Evolutionary conservation across 2,888 invertebrate species (phyloP).

Genomic region (Artemia sinica): DNA sequence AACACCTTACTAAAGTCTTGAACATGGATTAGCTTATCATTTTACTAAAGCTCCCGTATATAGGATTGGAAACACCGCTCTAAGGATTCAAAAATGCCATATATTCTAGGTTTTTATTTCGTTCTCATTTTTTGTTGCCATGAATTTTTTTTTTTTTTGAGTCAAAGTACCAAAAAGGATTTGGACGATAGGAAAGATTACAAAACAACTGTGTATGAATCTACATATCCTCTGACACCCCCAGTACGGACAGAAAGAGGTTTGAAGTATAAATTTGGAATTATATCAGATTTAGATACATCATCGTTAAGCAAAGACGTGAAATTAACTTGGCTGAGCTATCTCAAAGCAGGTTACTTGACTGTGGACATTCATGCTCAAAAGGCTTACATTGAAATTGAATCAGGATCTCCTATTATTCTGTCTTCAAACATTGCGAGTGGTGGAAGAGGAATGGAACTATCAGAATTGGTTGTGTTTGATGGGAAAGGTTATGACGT

Average conservation of each 20-base stretch:
- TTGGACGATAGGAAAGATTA: background rate
- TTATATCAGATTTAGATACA: constrained; percentile 84
- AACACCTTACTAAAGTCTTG: too few relatives aligned
- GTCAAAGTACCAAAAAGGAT: background rate
- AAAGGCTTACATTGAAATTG: constrained; percentile 52
- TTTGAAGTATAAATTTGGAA: constrained; percentile 59
- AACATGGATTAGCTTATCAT: background rate
- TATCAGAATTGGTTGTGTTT: constrained; percentile 82
- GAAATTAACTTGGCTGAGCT: constrained; percentile 55
- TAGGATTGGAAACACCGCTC: background rate
- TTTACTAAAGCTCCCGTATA: background rate
- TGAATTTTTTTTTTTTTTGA: background rate
- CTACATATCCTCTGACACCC: constrained; percentile 59
- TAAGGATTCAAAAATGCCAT: background rate
- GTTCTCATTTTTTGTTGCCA: background rate
- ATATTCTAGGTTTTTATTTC: background rate
- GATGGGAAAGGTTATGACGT: constrained; percentile 71
- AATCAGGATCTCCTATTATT: constrained; percentile 40
- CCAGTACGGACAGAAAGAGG: constrained; percentile 45
- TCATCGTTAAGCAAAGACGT: constrained; percentile 53
- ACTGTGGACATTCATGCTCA: constrained; percentile 45
- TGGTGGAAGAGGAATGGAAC: constrained; percentile 86
- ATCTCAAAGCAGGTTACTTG: constrained; percentile 60
- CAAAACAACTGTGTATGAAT: constrained; percentile 41
- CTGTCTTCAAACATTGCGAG: constrained; percentile 55